Conservation (phyloP, 2,113 vertebrate species). For the Myocastor coypus region DNA sequence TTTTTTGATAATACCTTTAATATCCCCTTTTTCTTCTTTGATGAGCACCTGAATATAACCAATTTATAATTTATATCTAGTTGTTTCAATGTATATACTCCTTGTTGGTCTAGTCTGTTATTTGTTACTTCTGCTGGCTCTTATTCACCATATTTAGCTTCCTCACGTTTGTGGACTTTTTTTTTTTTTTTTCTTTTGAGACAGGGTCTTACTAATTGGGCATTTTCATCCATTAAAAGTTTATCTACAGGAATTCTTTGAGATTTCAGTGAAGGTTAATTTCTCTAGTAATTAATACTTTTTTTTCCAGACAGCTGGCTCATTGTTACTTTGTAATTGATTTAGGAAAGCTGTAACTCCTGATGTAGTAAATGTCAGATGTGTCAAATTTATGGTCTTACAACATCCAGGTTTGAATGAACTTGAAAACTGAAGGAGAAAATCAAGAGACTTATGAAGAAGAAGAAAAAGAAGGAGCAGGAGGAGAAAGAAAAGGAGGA, state of each 20-base stretch:
- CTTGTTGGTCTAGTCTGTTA: not conserved
- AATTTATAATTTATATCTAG: not conserved
- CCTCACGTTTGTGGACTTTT: not conserved
- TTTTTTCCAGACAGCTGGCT: not conserved
- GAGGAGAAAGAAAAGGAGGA: too few relatives aligned
- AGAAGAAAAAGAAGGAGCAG: not conserved
- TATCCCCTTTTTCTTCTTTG: not conserved
- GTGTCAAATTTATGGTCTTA: not conserved
- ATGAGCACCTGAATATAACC: not conserved
- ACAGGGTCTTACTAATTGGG: not conserved
- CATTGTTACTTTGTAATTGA: not conserved
- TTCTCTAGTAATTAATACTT: not conserved
- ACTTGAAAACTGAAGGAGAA: not conserved
- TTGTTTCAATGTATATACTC: not conserved
- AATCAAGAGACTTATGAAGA: not conserved
- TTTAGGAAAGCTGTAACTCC: not conserved
- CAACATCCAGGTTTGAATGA: not conserved
- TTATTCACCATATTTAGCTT: not conserved
- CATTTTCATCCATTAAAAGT: not conserved
- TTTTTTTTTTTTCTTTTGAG: too few relatives aligned
- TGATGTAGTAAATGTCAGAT: not conserved
- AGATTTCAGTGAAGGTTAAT: not conserved
- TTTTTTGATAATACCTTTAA: constrained; percentile 17
- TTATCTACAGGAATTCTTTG: not conserved
- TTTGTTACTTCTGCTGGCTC: not conserved